Evolutionary conservation across 2,888 invertebrate genomes (phyloP), one percentile per base, ranked within the genome.

Genomic region (Pherbina coryleti): DNA sequence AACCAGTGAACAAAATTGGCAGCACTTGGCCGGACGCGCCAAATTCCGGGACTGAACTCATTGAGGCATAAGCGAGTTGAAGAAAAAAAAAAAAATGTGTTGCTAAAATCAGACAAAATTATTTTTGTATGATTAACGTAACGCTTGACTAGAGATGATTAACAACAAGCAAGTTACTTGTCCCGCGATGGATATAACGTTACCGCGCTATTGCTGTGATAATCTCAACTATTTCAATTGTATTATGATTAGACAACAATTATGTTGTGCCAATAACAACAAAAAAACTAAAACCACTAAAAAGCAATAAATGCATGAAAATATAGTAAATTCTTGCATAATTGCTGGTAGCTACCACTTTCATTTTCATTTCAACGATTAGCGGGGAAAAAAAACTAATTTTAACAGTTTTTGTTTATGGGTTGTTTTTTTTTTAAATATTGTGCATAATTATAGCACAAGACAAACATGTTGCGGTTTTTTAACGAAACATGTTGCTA

Each of bases 281-380:
- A 53, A 60, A 76, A 49, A 67, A 53, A 70, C 28, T 28, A 70
- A 55, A 77, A 9, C 14, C 28, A 19, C 22, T 34, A 34, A 49
- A 64, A 55, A 55, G 22, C 53, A 51, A 51, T 14, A 19, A 67
- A 44, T 49, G 8, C 7, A 19, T 55, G 2, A 55, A 55, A 53
- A 62, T 53, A 7, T 53, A 31, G n/a, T 77, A 79, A 72, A 84
- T 84, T 84, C 84, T 84, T 84, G 84, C 84, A 84, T 84, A 84
- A 84, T 84, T 84, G 81, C 73, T 74, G 78, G 72, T 76, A 76
- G 73, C 76, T 79, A 77, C 82, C 83, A 86, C 86, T 86, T 86
- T 86, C 86, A 84, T 85, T 84, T 81, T 67, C 67, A 67, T 19
- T 22, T 22, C 9, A 19, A 34, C 67, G 19, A 34, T 17, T 22